phyloP scores from a whole-genome alignment of 2,113 vertebrate species.

The Vulpes ferrilata region DNA sequence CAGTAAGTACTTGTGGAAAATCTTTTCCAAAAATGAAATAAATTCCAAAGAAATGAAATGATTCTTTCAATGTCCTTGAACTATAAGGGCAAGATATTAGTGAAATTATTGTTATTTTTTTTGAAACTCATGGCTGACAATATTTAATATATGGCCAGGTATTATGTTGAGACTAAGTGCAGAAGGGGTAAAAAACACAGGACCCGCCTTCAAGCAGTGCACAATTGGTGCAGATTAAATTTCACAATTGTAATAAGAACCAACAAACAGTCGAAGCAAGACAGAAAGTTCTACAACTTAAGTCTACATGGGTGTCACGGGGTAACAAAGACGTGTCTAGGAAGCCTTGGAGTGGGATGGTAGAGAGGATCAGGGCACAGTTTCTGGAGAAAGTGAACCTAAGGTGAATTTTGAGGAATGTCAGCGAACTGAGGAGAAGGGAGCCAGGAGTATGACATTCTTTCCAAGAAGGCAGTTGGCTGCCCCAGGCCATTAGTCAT shows the following conservation, averaged over 20 bases:
- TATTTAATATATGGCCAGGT: not conserved
- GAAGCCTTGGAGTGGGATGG: not conserved
- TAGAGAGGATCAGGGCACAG: not conserved
- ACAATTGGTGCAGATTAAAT: not conserved
- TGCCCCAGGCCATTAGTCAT: no score
- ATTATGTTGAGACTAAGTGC: no score
- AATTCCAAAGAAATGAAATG: not conserved
- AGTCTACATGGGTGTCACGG: rapidly evolving
- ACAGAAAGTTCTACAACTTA: not conserved
- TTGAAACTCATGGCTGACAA: not conserved
- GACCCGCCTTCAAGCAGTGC: not conserved
- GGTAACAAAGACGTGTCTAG: not conserved
- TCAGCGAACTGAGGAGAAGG: not conserved
- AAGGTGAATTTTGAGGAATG: not conserved
- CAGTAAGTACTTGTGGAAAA: no score
- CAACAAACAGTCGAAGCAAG: no score
- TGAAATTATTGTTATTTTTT: not conserved
- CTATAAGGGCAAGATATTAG: not conserved
- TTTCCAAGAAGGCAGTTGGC: not conserved
- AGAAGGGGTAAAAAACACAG: not conserved
- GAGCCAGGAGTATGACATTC: not conserved
- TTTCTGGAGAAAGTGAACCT: not conserved
- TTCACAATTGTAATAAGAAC: not conserved
- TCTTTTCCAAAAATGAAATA: not conserved
- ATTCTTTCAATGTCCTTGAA: not conserved